Percentiles rank a stretch among this genome's conserved stretches.
phyloP scores from a whole-genome alignment of 2,797 vertebrate species.

The Acridotheres tristis region DNA sequence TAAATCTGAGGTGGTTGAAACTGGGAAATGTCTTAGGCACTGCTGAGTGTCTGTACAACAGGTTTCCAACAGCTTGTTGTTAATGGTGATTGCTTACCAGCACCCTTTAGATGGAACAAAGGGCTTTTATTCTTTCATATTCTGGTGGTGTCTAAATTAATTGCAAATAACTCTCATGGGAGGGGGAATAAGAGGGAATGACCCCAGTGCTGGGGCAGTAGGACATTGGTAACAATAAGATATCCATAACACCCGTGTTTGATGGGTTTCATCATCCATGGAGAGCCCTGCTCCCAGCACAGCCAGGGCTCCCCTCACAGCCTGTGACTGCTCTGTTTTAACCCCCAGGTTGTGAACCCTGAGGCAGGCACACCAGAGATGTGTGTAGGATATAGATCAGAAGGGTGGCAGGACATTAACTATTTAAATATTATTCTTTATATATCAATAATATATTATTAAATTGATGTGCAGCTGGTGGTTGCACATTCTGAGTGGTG shows the following conservation, averaged over 20 bases:
- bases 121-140: neutral
- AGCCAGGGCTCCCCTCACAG: neutral
- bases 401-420: conserved; percentile 29
- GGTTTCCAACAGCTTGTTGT: neutral
- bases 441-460: no score
- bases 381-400: neutral
- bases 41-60: neutral
- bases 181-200: neutral
- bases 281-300: neutral
- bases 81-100: neutral
- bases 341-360: neutral
- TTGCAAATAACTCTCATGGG: neutral
- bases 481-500: neutral
- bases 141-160: neutral
- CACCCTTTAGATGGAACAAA: neutral
- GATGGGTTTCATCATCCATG: neutral
- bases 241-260: no score
- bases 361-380: neutral
- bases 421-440: neutral
- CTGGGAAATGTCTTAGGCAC: neutral
- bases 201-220: neutral
- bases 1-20: neutral
- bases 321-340: neutral
- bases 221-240: no score
- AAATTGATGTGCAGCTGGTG: neutral